A percentile compares a stretch with the other conserved stretches of the same genome.
Evolutionary conservation across 2,888 invertebrate genomes (phyloP).

Genomic region (Noctua janthina): DNA sequence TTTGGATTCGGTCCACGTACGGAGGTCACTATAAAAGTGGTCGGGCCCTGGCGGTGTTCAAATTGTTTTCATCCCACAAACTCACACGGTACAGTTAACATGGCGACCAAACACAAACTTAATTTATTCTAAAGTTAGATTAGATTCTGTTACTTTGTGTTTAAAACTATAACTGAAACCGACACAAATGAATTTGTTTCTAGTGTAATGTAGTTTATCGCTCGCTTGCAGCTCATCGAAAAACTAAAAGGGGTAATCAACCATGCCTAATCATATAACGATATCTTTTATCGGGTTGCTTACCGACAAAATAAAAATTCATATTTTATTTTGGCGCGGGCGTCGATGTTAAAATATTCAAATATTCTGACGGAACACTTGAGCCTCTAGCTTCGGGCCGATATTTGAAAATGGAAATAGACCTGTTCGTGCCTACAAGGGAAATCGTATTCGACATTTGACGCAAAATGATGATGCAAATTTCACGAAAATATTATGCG

Average conservation of each 20-base stretch:
- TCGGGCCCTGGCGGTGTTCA: conserved; percentile 78
- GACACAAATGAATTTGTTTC: conserved; percentile 45
- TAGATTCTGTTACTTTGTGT: conserved; percentile 64
- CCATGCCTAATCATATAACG: conserved; percentile 46
- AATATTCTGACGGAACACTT: conserved; percentile 87
- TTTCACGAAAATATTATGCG: conserved; percentile 78
- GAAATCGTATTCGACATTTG: conserved; percentile 85
- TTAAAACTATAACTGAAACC: conserved; percentile 59
- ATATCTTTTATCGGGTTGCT: conserved; percentile 61
- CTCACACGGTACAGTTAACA: conserved; percentile 76
- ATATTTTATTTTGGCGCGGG: conserved; percentile 81
- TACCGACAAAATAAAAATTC: conserved; percentile 76
- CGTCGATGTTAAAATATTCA: conserved; percentile 86
- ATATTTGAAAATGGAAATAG: conserved; percentile 87
- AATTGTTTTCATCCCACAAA: conserved; percentile 85
- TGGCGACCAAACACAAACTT: conserved; percentile 72
- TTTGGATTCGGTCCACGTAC: conserved; percentile 86
- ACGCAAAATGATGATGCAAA: conserved; percentile 84
- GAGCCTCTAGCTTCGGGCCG: conserved; percentile 82
- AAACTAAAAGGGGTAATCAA: conserved; percentile 58
- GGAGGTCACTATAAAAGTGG: conserved; percentile 84
- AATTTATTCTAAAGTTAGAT: conserved; percentile 71
- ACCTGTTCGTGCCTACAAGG: conserved; percentile 83
- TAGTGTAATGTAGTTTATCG: conserved; percentile 39
- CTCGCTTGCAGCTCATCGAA: conserved; percentile 34